phyloP scores from a whole-genome alignment of 2,888 invertebrate genomes.

The Vannuccia rotundouncinata region DNA sequence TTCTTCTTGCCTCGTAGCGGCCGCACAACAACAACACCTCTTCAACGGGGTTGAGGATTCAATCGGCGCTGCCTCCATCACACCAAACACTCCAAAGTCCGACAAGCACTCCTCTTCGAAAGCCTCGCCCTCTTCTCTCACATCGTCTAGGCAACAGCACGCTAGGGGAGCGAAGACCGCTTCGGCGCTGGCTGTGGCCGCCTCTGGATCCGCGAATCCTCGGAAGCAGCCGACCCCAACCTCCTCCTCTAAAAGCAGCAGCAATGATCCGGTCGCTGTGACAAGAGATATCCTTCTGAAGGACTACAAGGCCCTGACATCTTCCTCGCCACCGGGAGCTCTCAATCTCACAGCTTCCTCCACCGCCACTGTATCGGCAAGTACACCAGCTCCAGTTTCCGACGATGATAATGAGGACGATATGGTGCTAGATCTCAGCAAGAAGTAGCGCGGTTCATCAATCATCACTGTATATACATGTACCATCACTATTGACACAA shows the following conservation, averaged over 20 bases:
- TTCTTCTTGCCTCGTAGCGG: not conserved
- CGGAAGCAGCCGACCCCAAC: too few relatives aligned
- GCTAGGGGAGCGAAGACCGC: not conserved
- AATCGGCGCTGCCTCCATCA: not conserved
- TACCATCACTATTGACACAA: not conserved
- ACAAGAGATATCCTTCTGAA: not conserved
- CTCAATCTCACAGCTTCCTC: constrained; percentile 19
- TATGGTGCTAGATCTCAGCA: constrained; percentile 38
- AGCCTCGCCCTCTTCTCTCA: not conserved
- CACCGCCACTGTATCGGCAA: constrained; percentile 36
- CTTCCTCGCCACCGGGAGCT: constrained; percentile 30
- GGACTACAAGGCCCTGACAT: constrained; percentile 22
- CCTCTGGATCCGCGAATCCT: not conserved
- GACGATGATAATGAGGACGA: constrained; percentile 21
- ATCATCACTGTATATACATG: too few relatives aligned
- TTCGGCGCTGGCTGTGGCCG: not conserved
- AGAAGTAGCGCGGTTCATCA: constrained; percentile 23
- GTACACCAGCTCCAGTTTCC: not conserved
- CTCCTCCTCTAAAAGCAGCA: not conserved
- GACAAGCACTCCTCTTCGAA: not conserved
- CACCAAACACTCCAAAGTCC: not conserved
- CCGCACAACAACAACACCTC: not conserved
- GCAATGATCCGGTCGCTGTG: not conserved
- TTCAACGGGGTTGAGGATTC: not conserved
- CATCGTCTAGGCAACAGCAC: not conserved